Conservation (phyloP, 1,140 invertebrate genomes). For the Neotoxoptera formosana region DNA sequence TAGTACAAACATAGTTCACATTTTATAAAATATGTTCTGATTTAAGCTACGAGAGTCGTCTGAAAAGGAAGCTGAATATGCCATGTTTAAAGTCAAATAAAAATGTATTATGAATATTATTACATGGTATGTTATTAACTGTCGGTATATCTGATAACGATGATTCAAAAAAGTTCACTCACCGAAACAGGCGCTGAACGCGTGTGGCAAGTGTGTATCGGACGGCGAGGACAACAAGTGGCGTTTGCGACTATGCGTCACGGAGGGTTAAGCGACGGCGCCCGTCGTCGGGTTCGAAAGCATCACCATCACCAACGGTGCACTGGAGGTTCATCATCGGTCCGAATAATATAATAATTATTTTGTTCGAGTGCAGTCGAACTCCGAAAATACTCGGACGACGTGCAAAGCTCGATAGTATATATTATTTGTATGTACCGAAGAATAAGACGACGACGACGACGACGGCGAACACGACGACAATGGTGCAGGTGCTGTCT, state of each 20-base stretch:
- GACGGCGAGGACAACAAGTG: not conserved
- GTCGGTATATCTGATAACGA: not conserved
- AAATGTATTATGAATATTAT: no score
- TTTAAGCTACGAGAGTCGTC: no score
- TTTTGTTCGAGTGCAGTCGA: not conserved
- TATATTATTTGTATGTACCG: not conserved
- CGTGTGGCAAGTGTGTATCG: not conserved
- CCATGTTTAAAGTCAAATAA: no score
- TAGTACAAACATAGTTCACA: no score
- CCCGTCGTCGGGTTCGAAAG: not conserved
- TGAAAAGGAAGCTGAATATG: not conserved
- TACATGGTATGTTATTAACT: no score
- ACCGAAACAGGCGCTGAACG: not conserved
- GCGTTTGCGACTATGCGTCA: not conserved
- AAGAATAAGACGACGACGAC: not conserved
- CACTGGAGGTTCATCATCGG: not conserved
- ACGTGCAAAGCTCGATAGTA: not conserved
- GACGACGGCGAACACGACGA: not conserved
- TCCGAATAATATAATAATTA: not conserved
- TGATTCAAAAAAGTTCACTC: not conserved
- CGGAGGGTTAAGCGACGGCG: not conserved
- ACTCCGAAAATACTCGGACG: not conserved
- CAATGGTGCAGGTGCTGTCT: not conserved
- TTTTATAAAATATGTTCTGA: no score
- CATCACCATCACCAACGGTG: not conserved